Percentiles rank a stretch among this genome's conserved stretches.
phyloP scores from a whole-genome alignment of 2,888 invertebrate genomes.

The Pasiphila rectangulata region DNA sequence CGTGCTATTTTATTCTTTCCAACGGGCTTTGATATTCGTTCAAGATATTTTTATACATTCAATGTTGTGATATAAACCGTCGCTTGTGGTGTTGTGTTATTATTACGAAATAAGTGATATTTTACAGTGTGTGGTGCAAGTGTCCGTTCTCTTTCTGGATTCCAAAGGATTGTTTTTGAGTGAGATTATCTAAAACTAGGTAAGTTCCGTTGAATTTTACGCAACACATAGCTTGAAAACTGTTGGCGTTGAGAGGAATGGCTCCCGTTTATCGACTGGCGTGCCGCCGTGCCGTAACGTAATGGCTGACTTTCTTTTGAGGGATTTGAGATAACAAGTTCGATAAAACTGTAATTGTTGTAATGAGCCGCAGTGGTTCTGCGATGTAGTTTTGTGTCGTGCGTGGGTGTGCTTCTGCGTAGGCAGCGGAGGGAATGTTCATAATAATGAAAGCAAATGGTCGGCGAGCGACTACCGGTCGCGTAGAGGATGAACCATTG shows the following conservation, averaged over 20 bases:
- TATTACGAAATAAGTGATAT: slow-evolving; percentile 62
- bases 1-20: slow-evolving; percentile 67
- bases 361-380: slow-evolving; percentile 35
- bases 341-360: slow-evolving; percentile 33
- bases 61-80: slow-evolving; percentile 70
- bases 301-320: slow-evolving; percentile 76
- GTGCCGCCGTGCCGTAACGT: slow-evolving; percentile 51
- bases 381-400: slow-evolving; percentile 45
- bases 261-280: slow-evolving; percentile 78
- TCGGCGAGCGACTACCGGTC: slow-evolving; percentile 35
- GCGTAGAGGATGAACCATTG: slow-evolving; percentile 19
- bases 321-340: slow-evolving; percentile 42
- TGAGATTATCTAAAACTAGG: slow-evolving; percentile 61
- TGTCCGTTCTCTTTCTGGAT: slow-evolving; percentile 68
- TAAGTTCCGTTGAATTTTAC: slow-evolving; percentile 45
- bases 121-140: slow-evolving; percentile 73
- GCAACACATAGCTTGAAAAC: slow-evolving; percentile 37
- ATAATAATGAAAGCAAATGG: slow-evolving; percentile 45
- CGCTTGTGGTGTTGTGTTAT: slow-evolving; percentile 71
- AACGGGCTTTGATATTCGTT: slow-evolving; percentile 66
- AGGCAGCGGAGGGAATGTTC: slow-evolving; percentile 56
- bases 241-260: slow-evolving; percentile 71
- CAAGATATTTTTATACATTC: slow-evolving; percentile 63
- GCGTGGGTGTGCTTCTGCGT: slow-evolving; percentile 58
- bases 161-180: slow-evolving; percentile 64